These are phyloP conservation scores for Formica aserva DNA, from an alignment of 2,888 invertebrate species.

Conservation along the genomic window DNA sequence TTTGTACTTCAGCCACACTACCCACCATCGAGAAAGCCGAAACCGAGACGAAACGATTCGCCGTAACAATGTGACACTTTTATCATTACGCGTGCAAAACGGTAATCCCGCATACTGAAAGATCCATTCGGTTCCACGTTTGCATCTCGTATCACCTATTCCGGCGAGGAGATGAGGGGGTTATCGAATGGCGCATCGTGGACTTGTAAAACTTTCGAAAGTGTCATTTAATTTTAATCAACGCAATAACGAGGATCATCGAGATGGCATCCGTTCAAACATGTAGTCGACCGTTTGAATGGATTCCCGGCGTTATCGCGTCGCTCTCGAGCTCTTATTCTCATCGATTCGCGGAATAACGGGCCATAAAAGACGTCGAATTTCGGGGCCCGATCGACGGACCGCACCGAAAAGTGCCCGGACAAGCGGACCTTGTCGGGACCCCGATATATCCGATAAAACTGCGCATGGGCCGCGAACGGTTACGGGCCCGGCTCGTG, in stretches of 20 bases:
- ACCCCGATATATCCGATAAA: conserved; percentile 33
- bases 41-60: conserved; percentile 42
- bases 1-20: conserved; percentile 21
- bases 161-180: neutral
- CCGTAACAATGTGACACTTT: conserved; percentile 57
- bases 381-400: conserved; percentile 67
- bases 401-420: conserved; percentile 28
- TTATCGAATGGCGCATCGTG: conserved; percentile 21
- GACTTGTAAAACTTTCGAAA: conserved; percentile 38
- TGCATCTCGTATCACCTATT: neutral
- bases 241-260: conserved; percentile 20
- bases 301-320: conserved; percentile 50
- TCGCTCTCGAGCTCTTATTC: conserved; percentile 62
- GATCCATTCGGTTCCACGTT: neutral
- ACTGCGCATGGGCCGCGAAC: neutral
- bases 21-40: conserved; percentile 2
- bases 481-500: conserved; percentile 44
- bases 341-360: conserved; percentile 78
- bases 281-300: conserved; percentile 47
- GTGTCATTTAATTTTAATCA: conserved; percentile 56
- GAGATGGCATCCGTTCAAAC: conserved; percentile 42
- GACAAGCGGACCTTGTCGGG: conserved; percentile 16
- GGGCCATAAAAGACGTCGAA: conserved; percentile 77
- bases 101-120: neutral
- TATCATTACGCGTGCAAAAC: conserved; percentile 39